Percentiles rank a stretch among this genome's conserved stretches.
Evolutionary conservation across 1,140 invertebrate genomes (phyloP).

Genomic region (Aphaenogaster rudis): DNA sequence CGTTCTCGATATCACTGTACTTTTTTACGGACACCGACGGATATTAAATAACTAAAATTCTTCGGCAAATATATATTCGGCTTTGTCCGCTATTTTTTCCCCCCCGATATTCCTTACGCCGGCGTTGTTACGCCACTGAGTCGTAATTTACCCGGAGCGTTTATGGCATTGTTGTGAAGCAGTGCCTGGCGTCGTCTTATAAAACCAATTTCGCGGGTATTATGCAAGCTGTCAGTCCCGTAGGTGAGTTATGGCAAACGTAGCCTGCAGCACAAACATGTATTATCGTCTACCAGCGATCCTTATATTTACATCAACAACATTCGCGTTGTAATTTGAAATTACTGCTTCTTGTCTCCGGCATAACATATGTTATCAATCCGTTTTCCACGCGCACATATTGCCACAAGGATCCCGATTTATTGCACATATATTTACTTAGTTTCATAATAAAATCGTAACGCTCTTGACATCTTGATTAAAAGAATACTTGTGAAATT

Average conservation of each 20-base stretch:
- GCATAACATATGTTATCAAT: conserved; percentile 47
- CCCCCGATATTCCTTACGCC: conserved; percentile 51
- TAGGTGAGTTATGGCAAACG: conserved; percentile 84
- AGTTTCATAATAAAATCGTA: conserved; percentile 20
- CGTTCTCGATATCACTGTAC: background rate
- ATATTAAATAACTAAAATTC: conserved; percentile 17
- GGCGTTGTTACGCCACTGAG: conserved; percentile 79
- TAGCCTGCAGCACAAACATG: conserved; percentile 82
- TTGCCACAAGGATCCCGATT: conserved; percentile 29
- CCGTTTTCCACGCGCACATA: conserved; percentile 6
- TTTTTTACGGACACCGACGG: background rate
- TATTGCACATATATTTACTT: conserved; percentile 9
- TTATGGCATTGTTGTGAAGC: conserved; percentile 86
- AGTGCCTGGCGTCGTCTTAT: conserved; percentile 85
- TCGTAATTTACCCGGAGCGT: conserved; percentile 85
- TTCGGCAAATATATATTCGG: background rate
- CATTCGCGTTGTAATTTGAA: conserved; percentile 76
- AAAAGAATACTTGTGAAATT: conserved; percentile 19
- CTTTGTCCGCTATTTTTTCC: conserved; percentile 22
- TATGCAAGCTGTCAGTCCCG: conserved; percentile 86
- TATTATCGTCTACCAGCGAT: conserved; percentile 78
- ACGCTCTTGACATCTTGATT: background rate
- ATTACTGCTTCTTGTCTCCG: conserved; percentile 67
- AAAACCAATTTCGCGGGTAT: conserved; percentile 87
- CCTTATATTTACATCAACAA: conserved; percentile 74